A percentile compares a stretch with the other conserved stretches of the same genome.
These are phyloP conservation scores for Cryptotermes secundus DNA, from an alignment of 1,140 invertebrate species.

Conservation along the genomic window DNA sequence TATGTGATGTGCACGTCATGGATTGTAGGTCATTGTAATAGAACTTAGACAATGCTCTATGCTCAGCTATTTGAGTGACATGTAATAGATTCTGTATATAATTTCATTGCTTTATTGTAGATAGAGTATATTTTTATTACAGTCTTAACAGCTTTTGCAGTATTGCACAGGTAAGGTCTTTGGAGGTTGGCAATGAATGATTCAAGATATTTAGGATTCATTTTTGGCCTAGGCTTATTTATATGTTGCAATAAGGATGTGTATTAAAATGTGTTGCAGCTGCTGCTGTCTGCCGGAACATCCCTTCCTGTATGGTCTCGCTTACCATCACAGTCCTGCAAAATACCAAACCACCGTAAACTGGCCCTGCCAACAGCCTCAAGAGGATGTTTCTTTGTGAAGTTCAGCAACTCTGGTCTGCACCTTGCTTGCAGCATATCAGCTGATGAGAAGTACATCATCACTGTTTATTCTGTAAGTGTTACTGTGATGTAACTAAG, in stretches of 20 bases:
- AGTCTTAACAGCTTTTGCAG: no score
- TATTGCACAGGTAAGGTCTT: no score
- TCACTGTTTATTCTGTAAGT: constrained; percentile 51
- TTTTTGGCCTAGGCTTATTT: background rate
- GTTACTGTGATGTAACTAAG: background rate
- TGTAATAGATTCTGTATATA: no score
- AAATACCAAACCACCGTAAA: constrained; percentile 57
- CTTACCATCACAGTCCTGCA: constrained; percentile 58
- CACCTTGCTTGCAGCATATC: constrained; percentile 56
- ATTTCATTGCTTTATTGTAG: no score
- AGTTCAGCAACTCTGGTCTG: constrained; percentile 53
- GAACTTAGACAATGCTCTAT: no score
- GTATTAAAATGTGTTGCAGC: no score
- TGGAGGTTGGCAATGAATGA: no score
- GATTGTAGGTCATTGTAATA: no score
- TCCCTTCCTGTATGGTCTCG: constrained; percentile 52
- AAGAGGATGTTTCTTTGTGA: constrained; percentile 51
- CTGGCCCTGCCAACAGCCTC: constrained; percentile 48
- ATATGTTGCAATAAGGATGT: no score
- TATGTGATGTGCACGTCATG: no score
- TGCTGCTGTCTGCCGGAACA: background rate
- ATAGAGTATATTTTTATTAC: no score
- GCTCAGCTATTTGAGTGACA: no score
- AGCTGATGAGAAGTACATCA: constrained; percentile 49
- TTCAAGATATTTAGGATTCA: background rate